A percentile compares a stretch with the other conserved stretches of the same genome.
Evolutionary conservation across 2,888 invertebrate species (phyloP).

Genomic region (Xestia sexstrigata): DNA sequence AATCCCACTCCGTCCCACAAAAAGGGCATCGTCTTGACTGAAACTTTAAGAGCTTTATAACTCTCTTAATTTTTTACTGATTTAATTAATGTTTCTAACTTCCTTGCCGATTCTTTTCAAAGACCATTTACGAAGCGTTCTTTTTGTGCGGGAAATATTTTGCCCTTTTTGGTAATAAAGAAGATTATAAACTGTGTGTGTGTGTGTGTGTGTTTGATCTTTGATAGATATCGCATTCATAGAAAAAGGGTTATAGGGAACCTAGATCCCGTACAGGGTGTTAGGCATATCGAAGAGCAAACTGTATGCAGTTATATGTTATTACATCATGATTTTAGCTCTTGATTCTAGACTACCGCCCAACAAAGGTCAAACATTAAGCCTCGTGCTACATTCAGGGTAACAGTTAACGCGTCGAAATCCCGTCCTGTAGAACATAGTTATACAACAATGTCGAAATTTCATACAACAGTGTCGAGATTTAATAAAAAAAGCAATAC

Average conservation of each 20-base stretch:
- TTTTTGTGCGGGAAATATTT: constrained; percentile 29
- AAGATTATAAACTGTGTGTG: background rate
- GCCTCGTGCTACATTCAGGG: background rate
- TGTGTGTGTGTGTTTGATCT: background rate
- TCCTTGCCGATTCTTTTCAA: constrained; percentile 46
- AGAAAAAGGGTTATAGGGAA: background rate
- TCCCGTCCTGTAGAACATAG: too few relatives aligned
- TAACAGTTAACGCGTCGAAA: background rate
- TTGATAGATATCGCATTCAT: background rate
- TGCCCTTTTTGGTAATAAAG: background rate
- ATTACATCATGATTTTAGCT: background rate
- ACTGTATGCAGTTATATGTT: too few relatives aligned
- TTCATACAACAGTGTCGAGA: constrained; percentile 24
- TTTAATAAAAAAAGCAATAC: constrained; percentile 58
- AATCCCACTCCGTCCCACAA: constrained; percentile 28
- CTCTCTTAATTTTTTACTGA: constrained; percentile 54
- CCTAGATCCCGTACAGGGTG: background rate
- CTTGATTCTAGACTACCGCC: background rate
- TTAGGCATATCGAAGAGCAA: background rate
- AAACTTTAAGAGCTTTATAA: constrained; percentile 58
- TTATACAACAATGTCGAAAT: constrained; percentile 21
- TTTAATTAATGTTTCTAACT: constrained; percentile 57
- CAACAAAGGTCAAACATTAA: background rate
- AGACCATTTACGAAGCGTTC: constrained; percentile 20
- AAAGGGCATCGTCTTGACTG: constrained; percentile 40